These are phyloP conservation scores for Scylla paramamosain DNA, from an alignment of 1,140 invertebrate species.

Conservation along the genomic window DNA sequence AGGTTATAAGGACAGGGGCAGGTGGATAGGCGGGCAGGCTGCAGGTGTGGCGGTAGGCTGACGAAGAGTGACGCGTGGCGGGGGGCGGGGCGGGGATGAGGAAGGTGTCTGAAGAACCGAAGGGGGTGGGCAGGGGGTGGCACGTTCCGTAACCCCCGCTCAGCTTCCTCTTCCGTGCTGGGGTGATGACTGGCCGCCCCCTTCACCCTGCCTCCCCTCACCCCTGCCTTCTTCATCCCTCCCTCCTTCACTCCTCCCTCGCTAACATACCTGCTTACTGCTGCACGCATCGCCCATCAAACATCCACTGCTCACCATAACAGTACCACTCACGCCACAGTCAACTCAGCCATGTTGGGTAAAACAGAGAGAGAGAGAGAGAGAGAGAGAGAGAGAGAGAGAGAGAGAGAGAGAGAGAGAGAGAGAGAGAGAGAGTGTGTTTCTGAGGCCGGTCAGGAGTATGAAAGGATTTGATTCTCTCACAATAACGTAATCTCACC, in stretches of 20 bases:
- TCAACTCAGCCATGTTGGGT: no score
- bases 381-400: constrained; percentile 27
- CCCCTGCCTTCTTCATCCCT: background rate
- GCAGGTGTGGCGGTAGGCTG: background rate
- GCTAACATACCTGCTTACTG: background rate
- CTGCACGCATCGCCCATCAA: no score
- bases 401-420: background rate
- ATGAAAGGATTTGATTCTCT: no score
- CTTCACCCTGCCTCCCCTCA: background rate
- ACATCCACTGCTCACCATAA: no score
- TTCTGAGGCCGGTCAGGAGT: background rate
- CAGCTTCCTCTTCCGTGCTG: constrained; percentile 10
- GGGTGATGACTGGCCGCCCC: background rate
- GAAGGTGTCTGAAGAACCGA: background rate
- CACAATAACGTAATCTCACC: no score
- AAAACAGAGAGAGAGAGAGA: background rate
- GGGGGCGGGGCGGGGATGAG: background rate
- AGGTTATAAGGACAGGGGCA: background rate
- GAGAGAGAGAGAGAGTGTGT: constrained; percentile 40
- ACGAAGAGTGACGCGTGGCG: background rate
- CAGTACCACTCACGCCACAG: no score
- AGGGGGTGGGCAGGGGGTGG: background rate
- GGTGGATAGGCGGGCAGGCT: background rate
- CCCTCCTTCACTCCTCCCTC: background rate
- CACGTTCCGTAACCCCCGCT: background rate